A percentile compares a stretch with the other conserved stretches of the same genome.
Evolutionary conservation across 1,140 invertebrate species (phyloP).

Genomic region (Hesperophylax magnus): DNA sequence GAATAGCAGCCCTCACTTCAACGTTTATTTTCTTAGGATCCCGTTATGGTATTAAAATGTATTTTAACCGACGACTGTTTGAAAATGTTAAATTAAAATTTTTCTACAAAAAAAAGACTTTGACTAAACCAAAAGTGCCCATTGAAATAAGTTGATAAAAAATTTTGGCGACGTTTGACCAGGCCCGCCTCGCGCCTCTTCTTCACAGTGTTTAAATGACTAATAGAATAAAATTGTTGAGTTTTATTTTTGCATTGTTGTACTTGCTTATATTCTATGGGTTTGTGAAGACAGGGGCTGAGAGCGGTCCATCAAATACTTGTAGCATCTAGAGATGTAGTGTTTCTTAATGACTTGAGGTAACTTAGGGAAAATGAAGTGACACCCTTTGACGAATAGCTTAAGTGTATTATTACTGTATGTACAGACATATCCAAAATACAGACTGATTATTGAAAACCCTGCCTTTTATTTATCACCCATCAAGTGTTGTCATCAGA

Average conservation of each 20-base stretch:
- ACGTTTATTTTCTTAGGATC: slow-evolving; percentile 49
- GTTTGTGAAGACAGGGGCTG: slow-evolving; percentile 45
- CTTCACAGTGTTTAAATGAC: slow-evolving; percentile 44
- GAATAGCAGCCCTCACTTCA: neutral
- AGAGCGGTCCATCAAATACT: slow-evolving; percentile 46
- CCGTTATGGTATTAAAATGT: slow-evolving; percentile 50
- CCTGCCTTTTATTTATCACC: slow-evolving; percentile 1
- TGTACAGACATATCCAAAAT: slow-evolving; percentile 73
- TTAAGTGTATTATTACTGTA: slow-evolving; percentile 58
- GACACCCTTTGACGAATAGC: slow-evolving; percentile 55
- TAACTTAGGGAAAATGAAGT: slow-evolving; percentile 51
- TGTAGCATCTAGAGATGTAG: slow-evolving; percentile 48
- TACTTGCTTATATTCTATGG: slow-evolving; percentile 52
- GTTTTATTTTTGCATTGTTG: slow-evolving; percentile 56
- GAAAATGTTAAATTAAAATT: slow-evolving; percentile 44
- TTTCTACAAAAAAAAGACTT: slow-evolving; percentile 61
- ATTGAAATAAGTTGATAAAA: slow-evolving; percentile 71
- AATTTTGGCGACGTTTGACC: slow-evolving; percentile 55
- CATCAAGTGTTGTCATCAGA: too few relatives aligned
- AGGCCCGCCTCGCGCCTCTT: slow-evolving; percentile 30
- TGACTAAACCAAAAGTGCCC: slow-evolving; percentile 73
- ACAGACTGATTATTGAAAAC: slow-evolving; percentile 69
- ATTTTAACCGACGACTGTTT: slow-evolving; percentile 55
- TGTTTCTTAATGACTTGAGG: slow-evolving; percentile 52
- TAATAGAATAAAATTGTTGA: slow-evolving; percentile 50